phyloP scores from a whole-genome alignment of 2,797 vertebrate genomes.

The Phoxinus dragarum region DNA sequence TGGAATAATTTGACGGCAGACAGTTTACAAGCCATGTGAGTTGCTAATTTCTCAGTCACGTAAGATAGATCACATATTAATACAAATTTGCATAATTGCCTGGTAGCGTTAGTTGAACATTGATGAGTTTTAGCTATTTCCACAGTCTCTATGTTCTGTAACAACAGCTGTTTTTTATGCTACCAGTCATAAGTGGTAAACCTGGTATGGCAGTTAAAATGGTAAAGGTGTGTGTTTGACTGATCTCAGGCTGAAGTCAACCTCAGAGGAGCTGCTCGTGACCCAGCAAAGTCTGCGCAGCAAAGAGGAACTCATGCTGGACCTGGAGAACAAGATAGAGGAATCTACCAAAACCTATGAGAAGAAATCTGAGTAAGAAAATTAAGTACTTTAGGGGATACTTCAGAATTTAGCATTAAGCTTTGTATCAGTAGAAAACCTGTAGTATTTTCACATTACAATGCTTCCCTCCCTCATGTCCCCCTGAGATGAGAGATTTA shows the following conservation, averaged over 20 bases:
- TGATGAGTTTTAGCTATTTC: not conserved
- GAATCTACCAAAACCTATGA: conserved; percentile 83
- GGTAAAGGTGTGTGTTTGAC: not conserved
- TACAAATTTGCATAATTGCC: not conserved
- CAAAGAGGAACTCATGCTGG: conserved; percentile 88
- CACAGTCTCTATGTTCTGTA: not conserved
- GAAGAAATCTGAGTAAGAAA: conserved; percentile 91
- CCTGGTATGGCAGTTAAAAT: not conserved
- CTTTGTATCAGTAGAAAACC: no score
- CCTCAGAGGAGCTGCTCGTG: conserved; percentile 87
- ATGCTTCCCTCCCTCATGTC: no score
- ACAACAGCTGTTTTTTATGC: not conserved
- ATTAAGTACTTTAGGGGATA: not conserved
- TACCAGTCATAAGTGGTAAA: not conserved
- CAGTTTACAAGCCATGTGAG: conserved; percentile 91
- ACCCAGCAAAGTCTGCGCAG: conserved; percentile 88
- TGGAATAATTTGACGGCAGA: conserved; percentile 98
- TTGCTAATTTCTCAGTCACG: conserved; percentile 35
- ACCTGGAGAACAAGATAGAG: conserved; percentile 89
- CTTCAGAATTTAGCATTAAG: no score
- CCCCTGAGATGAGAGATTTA: no score
- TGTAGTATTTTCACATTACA: no score
- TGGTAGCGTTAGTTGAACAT: not conserved
- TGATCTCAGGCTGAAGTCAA: conserved; percentile 84
- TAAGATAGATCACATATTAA: not conserved